These are phyloP conservation scores for Chanos chanos DNA, from an alignment of 2,797 vertebrate species.

Conservation along the genomic window DNA sequence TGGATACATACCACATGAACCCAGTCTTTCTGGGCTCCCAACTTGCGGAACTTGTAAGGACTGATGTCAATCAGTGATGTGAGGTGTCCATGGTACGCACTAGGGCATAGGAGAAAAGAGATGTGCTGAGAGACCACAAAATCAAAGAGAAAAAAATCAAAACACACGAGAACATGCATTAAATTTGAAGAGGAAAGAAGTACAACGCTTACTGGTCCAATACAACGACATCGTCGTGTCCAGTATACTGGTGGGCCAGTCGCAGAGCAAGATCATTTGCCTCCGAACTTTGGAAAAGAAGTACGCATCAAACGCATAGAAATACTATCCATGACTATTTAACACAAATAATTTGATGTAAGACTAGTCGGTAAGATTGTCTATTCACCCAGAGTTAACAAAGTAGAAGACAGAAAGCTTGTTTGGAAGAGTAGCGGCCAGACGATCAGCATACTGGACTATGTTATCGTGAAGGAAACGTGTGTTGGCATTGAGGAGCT, in stretches of 20 bases:
- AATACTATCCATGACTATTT: no score
- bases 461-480: slow-evolving; percentile 91
- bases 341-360: no score
- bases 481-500: slow-evolving; percentile 83
- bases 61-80: slow-evolving; percentile 95
- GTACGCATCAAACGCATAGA: no score
- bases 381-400: slow-evolving; percentile 89
- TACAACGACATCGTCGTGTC: slow-evolving; percentile 83
- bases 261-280: slow-evolving; percentile 92
- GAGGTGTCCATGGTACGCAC: slow-evolving; percentile 93
- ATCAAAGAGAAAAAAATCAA: neutral
- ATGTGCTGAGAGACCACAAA: neutral
- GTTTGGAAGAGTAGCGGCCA: slow-evolving; percentile 80
- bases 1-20: slow-evolving; percentile 97
- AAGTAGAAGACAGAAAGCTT: slow-evolving; percentile 88
- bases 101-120: slow-evolving; percentile 45
- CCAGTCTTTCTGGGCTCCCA: slow-evolving; percentile 93
- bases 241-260: slow-evolving; percentile 83
- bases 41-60: slow-evolving; percentile 94
- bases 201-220: slow-evolving; percentile 85
- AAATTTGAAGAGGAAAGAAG: neutral
- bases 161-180: no score
- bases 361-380: neutral
- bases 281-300: slow-evolving; percentile 82
- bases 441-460: slow-evolving; percentile 79